Evolutionary conservation across 2,888 invertebrate species (phyloP), one percentile per base, ranked within the genome.

Genomic region (Pteria penguin): DNA sequence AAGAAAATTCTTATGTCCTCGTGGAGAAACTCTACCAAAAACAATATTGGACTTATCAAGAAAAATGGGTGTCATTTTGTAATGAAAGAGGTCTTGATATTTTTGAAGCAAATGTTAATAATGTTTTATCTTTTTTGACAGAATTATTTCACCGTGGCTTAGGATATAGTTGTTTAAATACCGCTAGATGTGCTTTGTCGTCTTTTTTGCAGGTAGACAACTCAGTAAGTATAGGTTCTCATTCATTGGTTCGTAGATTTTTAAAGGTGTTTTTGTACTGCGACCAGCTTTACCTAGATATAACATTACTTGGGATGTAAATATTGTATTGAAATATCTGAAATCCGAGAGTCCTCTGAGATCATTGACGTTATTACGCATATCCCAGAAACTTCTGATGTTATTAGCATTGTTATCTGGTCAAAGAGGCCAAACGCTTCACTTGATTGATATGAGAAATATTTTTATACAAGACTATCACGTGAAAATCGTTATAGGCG

Each of bases 261-360:
- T 65, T 82, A 78, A 65, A 61, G 81, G 80, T 27, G 65, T 75
- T 2, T 77, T 76, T 58, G 60, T 65, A 22, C 26, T 68, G 18
- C 62, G 69, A 66, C 83, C 80, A 29, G 27, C 66, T n/a, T 66
- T 83, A 27, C 77, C 83, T 22, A 68, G 68, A 69, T 76, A 72
- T 60, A 60, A 36, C 2, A 11, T 26, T 4, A 78, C 75, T 18
- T 82, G 82, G 79, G 75, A 78, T 73, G 79, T 79, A 11, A 27
- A 60, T 55, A 26, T 62, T n/a, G 79, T 81, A 1, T 45, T 82
- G 45, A 32, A 24, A 18, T 78, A 76, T 65, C 22, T 82, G 36
- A 32, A 24, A n/a, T 70, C 67, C 57, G 1, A 76, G 18, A 31
- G 45, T 1, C 61, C 54, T 14, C 31, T 66, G 0, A 18, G 8